Base-by-base conservation (phyloP, 2,113 vertebrate genomes). In the Delphinus delphis region DNA sequence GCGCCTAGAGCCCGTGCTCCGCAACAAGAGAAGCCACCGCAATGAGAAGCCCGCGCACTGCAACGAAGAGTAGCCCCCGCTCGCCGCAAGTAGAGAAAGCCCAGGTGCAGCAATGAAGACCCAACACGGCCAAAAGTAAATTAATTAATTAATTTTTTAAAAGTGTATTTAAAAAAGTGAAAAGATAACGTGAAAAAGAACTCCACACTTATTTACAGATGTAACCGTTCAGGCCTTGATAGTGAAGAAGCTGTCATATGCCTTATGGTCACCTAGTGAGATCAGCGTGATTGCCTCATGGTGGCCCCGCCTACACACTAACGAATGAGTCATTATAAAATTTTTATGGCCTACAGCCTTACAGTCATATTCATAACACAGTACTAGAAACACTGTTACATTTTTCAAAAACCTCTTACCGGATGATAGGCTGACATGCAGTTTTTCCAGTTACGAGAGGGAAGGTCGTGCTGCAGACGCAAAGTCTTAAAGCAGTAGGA, bases 91-190 rank as follows among this genome's bases (percentile, higher is more conserved):
- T 17, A 53, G 50, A 17, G 50, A 53, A 1, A 17, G 50, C 50
- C 50, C 50, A 0, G 0, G 1, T 0, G 5, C 15, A 17, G 50
- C 50, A 17, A 53, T 15, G 50, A 53, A 53, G 50, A 53, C 50
- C 50, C 50, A 53, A 53, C 50, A 17, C 15, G 1, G 14, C 50
- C 50, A 53, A 53, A 53, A 17, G 5, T 50, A 50, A 50, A 50
- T 15, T 1, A 50, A 53, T 53, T 5, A 53, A 53, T 53, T 15
- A 53, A 53, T 53, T 15, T 53, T 53, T 53, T 6, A 0, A 53
- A 53, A 53, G 15, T 17, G 53, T 53, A 53, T 53, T 17, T 1
- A 6, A 53, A 23, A 55, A 55, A 55, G 55, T 23, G 50, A 77
- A 53, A 20, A 77, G 74, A 50, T 77, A 77, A 33, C 33, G 28